These are phyloP conservation scores for Choristoneura rosaceana DNA, from an alignment of 2,888 invertebrate species.

Conservation along the genomic window DNA sequence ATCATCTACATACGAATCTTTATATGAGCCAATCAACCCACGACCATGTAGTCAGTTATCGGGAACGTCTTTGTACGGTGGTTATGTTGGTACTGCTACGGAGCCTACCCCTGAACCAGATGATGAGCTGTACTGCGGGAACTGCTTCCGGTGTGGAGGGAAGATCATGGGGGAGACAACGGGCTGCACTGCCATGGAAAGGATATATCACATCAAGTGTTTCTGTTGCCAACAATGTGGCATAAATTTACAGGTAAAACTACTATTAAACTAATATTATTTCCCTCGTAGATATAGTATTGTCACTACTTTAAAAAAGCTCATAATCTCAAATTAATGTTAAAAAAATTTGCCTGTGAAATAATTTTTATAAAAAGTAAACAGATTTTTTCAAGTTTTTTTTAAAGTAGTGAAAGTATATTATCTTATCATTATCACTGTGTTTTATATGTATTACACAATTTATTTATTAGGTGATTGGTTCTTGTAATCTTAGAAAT, in stretches of 20 bases:
- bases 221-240: slow-evolving; percentile 97
- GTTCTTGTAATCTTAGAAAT: too few species aligned
- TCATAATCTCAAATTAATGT: too few species aligned
- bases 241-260: slow-evolving; percentile 89
- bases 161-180: slow-evolving; percentile 97
- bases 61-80: slow-evolving; percentile 85
- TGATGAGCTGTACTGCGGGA: slow-evolving; percentile 91
- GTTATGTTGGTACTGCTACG: slow-evolving; percentile 89
- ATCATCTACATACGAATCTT: slow-evolving; percentile 88
- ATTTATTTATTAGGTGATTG: too few species aligned
- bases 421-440: too few species aligned
- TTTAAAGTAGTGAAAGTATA: too few species aligned
- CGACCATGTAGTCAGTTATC: slow-evolving; percentile 86
- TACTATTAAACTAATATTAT: background rate
- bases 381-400: too few species aligned
- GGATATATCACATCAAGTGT: slow-evolving; percentile 97
- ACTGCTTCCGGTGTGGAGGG: slow-evolving; percentile 96
- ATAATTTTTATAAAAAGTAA: too few species aligned
- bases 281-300: too few species aligned
- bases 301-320: too few species aligned
- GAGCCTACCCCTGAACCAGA: slow-evolving; percentile 92
- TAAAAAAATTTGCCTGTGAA: too few species aligned
- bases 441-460: too few species aligned
- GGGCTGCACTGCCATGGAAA: slow-evolving; percentile 99
- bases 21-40: slow-evolving; percentile 88